Percentiles rank a stretch among this genome's conserved stretches.
phyloP scores from a whole-genome alignment of 1,140 invertebrate species.

The Varroa destructor region DNA sequence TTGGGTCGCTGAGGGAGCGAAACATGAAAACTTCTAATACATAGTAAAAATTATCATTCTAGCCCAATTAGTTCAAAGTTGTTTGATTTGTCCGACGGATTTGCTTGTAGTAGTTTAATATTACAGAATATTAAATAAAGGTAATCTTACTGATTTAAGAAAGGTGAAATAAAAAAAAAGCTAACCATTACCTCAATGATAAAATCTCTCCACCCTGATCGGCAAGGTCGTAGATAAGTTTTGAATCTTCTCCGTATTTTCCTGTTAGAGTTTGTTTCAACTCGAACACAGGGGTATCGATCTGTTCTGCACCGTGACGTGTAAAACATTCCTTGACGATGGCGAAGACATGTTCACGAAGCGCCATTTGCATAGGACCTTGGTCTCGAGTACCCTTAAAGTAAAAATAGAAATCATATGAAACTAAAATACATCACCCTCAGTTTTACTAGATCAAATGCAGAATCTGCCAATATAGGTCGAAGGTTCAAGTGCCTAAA shows the following conservation, averaged over 20 bases:
- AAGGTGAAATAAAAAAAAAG: too few relatives aligned
- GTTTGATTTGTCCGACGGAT: too few relatives aligned
- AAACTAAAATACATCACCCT: background rate
- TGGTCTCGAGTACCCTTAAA: conserved; percentile 76
- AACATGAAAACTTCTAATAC: too few relatives aligned
- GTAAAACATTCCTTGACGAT: conserved; percentile 85
- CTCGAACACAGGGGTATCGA: conserved; percentile 98
- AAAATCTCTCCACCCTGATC: conserved; percentile 93
- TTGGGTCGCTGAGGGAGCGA: too few relatives aligned
- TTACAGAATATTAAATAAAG: too few relatives aligned
- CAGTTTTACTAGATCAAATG: too few relatives aligned
- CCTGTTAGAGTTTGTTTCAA: conserved; percentile 94
- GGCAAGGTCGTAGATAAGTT: conserved; percentile 93
- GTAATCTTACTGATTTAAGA: too few relatives aligned
- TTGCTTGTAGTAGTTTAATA: too few relatives aligned
- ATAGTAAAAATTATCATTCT: too few relatives aligned
- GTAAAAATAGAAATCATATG: background rate
- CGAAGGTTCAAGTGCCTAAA: too few relatives aligned
- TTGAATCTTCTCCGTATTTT: conserved; percentile 99
- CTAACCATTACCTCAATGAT: conserved; percentile 49
- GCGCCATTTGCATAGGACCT: conserved; percentile 80
- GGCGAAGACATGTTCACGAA: conserved; percentile 71
- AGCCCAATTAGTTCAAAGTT: too few relatives aligned
- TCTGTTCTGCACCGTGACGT: conserved; percentile 90
- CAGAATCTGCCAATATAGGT: too few relatives aligned